These are phyloP conservation scores for Amazona vittata DNA, from an alignment of 2,113 vertebrate genomes.

Conservation along the genomic window DNA sequence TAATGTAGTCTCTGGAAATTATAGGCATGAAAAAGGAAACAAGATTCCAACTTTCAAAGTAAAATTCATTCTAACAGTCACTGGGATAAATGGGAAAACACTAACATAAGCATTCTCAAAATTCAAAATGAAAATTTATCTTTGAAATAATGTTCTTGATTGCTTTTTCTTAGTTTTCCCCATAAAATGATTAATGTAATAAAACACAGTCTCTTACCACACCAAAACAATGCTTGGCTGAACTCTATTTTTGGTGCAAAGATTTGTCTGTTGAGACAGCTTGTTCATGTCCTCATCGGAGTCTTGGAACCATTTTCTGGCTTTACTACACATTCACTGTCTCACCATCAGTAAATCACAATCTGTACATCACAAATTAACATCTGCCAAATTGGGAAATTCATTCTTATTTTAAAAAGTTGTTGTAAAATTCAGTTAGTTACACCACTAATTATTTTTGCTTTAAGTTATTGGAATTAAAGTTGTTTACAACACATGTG, in stretches of 20 bases:
- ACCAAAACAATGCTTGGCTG: constrained; percentile 44
- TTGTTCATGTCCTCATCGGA: constrained; percentile 24
- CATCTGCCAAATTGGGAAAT: constrained; percentile 34
- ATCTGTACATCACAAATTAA: constrained; percentile 28
- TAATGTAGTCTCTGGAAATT: neutral
- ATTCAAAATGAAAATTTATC: neutral
- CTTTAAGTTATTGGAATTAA: constrained; percentile 42
- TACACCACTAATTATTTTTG: constrained; percentile 42
- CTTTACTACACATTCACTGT: constrained; percentile 1
- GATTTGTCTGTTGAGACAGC: constrained; percentile 44
- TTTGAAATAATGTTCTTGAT: neutral
- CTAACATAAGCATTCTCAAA: neutral
- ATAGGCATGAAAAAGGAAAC: neutral
- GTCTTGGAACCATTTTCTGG: constrained; percentile 55
- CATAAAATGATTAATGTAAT: neutral
- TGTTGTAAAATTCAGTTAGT: constrained; percentile 9
- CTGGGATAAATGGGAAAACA: neutral
- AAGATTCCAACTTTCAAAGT: neutral
- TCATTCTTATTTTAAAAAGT: neutral
- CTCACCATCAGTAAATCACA: constrained; percentile 45
- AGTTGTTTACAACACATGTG: constrained; percentile 20
- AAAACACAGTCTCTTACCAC: neutral
- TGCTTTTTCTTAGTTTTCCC: neutral
- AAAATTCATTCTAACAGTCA: neutral
- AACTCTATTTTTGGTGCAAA: constrained; percentile 45